Evolutionary conservation across 2,113 vertebrate genomes (phyloP), one percentile per base, ranked within the genome.

Genomic region (Aviceda subcristata): DNA sequence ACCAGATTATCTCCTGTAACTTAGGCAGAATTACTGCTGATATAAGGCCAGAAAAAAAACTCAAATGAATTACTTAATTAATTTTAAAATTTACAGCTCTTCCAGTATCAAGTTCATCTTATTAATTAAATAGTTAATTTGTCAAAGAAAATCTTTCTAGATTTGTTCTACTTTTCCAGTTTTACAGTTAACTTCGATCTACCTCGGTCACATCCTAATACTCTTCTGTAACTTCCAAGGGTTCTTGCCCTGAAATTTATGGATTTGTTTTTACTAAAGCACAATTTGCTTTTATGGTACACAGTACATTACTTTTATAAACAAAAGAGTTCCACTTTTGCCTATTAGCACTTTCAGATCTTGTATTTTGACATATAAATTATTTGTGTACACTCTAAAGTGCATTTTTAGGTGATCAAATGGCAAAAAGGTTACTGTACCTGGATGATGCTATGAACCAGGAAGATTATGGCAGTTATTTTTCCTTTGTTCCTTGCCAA

Each of bases 251-350:
- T 80, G 71, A 85, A 82, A 88, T 92, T 62, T 90, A 73, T 27
- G 62, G 38, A 36, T 72, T 80, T 84, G 29, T 59, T 94, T 87
- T 90, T 72, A 26, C 18, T 81, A 73, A 80, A 88, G 64, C 24
- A 56, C 77, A 78, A 18, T 89, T 93, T 93, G 45, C 24, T 87
- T 92, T 94, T 85, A 69, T 66, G 69, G 45, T 27, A 76, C 62
- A 38, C 64, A 86, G 43, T 79, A 86, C 76, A 56, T 93, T 88
- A 76, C 50, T 86, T 94, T 67, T 74, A 72, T 91, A 95, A 96
- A 96, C 69, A 96, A 94, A 96, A 26, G 59, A 24, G 50, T 81
- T 96, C 27, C 38, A 88, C 36, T 81, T 92, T 82, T 56, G 77
- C 78, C 85, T 82, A 38, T 88, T 72, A 77, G 48, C 0, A 7